Evolutionary conservation across 2,113 vertebrate species (phyloP).

Genomic region (Cairina moschata): DNA sequence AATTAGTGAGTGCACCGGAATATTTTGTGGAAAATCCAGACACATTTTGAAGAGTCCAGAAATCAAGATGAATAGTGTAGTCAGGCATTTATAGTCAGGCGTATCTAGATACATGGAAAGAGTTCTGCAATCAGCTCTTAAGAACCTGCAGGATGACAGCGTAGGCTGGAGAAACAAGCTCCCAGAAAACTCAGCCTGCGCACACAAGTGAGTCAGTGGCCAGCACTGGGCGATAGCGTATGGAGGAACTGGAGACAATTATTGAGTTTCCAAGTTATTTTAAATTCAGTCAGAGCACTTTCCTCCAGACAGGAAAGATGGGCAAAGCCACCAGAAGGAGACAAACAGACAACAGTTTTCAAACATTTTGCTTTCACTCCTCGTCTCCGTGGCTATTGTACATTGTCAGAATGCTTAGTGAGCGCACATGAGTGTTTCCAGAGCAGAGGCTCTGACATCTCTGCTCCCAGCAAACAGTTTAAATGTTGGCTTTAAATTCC

Average conservation of each 20-base stretch:
- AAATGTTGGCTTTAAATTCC: constrained; percentile 78
- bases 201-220: neutral
- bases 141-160: neutral
- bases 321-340: constrained; percentile 18
- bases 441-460: constrained; percentile 71
- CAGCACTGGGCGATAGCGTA: neutral
- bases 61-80: neutral
- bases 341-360: neutral
- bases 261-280: constrained; percentile 24
- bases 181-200: neutral
- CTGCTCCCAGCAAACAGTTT: constrained; percentile 68
- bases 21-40: neutral
- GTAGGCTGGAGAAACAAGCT: neutral
- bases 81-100: neutral
- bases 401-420: constrained; percentile 26
- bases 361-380: constrained; percentile 15
- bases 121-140: neutral
- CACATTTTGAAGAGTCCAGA: neutral
- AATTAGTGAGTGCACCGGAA: neutral
- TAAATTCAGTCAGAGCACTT: neutral
- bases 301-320: neutral
- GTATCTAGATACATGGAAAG: neutral
- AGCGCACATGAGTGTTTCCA: neutral
- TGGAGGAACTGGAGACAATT: neutral
- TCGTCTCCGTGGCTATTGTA: neutral